Evolutionary conservation across 2,888 invertebrate species (phyloP), one percentile per base, ranked within the genome.

Genomic region (Pomacea canaliculata): DNA sequence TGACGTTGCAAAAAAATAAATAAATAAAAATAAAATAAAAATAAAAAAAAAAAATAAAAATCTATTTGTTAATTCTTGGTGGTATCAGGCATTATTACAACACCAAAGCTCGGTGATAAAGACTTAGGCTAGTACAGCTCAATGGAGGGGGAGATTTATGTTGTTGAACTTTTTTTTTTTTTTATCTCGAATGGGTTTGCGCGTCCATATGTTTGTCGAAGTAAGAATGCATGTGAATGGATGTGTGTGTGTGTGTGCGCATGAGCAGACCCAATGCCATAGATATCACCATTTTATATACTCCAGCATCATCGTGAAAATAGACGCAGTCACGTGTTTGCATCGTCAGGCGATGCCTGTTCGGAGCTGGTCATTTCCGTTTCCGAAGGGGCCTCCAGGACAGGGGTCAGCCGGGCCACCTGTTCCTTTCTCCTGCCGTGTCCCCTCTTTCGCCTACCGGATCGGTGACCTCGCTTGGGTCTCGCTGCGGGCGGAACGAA

Each of bases 381-480:
- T 7, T 56, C 23, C 16, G 51, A 56, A 7, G 62, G 19, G 27
- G 74, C n/a, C 69, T 74, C 74, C 69, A 74, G 49, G 48, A 74
- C 74, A 8, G 74, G 67, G 19, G 74, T 74, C 48, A 74, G 69
- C 7, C 74, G 68, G 18, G 68, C 23, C n/a, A 66, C 66, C 60
- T 69, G 59, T 19, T 74, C 74, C 37, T 74, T 74, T 12, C 69
- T 56, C 10, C 68, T 69, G 68, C 68, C 74, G 63, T 74, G 60
- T 9, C 74, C 69, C 3, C 74, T 59, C 63, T 68, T 48, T 62
- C 68, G 68, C 4, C 69, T 67, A 18, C 74, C 68, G 23, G 68
- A 23, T 4, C 67, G 59, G 51, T 74, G 69, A n/a, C 68, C 49
- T 1, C 68, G 74, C 49, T 69, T 69, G 68, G n/a, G 46, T 12